Conservation (phyloP, 2,797 vertebrate genomes). For the Numenius phaeopus region DNA sequence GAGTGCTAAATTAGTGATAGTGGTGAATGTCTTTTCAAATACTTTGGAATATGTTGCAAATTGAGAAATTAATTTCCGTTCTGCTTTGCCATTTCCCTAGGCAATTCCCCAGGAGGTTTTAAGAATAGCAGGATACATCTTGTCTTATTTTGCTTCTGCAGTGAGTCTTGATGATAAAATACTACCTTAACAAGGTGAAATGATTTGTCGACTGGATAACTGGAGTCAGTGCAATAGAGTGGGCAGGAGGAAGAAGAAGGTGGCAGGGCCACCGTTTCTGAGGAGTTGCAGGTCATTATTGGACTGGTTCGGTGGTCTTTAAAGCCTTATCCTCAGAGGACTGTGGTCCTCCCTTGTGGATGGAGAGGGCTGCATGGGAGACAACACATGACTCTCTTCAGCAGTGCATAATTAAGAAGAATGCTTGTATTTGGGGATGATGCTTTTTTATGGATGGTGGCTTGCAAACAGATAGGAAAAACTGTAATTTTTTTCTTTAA, state of each 20-base stretch:
- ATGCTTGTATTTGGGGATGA: not conserved
- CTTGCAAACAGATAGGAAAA: not conserved
- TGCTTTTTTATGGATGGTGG: not conserved
- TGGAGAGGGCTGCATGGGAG: not conserved
- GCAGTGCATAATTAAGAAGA: not conserved
- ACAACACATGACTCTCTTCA: not conserved
- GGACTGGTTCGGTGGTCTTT: not conserved
- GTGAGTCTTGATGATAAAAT: not conserved
- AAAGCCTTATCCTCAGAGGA: not conserved
- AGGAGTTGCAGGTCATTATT: not conserved
- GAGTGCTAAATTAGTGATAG: not conserved
- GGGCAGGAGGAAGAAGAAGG: not conserved
- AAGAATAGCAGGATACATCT: not conserved
- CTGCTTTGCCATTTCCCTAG: not conserved
- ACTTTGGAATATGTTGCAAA: not conserved
- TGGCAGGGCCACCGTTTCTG: not conserved
- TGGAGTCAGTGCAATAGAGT: not conserved
- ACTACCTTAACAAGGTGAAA: not conserved
- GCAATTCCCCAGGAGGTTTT: not conserved
- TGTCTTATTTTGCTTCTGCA: not conserved
- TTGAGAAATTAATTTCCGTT: not conserved
- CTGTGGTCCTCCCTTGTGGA: fast-evolving
- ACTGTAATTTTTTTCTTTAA: not conserved
- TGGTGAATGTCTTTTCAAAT: not conserved
- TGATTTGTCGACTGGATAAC: not conserved